Evolutionary conservation across 2,113 vertebrate genomes (phyloP).

Genomic region (Suricata suricatta): DNA sequence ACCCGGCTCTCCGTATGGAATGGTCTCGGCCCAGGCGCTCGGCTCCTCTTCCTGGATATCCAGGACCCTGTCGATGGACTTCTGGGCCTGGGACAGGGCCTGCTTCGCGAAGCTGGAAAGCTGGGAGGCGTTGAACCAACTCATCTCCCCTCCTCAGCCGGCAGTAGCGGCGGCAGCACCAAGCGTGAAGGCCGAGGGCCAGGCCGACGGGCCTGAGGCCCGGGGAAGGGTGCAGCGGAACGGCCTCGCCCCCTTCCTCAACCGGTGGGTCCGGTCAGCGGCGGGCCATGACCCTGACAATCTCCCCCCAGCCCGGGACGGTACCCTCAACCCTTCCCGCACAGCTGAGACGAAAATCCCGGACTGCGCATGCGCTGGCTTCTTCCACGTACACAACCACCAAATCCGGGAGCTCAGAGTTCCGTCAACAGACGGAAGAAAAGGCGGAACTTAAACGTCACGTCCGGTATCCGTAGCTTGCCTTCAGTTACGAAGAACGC

Average conservation of each 20-base stretch:
- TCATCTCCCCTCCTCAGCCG: conserved; percentile 85
- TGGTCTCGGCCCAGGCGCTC: conserved; percentile 88
- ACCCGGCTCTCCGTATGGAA: conserved; percentile 89
- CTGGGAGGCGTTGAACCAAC: conserved; percentile 99
- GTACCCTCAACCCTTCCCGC: not conserved
- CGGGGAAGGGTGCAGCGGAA: too few species aligned
- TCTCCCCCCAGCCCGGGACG: not conserved
- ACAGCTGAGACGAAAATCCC: not conserved
- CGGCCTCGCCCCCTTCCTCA: not conserved
- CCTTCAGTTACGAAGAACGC: not conserved
- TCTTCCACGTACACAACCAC: conserved; percentile 79
- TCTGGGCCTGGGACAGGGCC: conserved; percentile 97
- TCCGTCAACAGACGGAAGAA: not conserved
- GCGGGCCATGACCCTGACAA: not conserved
- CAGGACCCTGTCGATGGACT: conserved; percentile 97
- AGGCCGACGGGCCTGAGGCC: not conserved
- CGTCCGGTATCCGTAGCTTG: conserved; percentile 16
- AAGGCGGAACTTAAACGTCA: not conserved
- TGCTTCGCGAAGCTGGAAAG: conserved; percentile 98
- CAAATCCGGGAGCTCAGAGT: conserved; percentile 1
- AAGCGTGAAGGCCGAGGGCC: not conserved
- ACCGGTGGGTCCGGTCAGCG: not conserved
- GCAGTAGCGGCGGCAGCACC: not conserved
- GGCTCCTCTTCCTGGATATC: conserved; percentile 96
- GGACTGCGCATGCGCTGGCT: conserved; percentile 59